These are phyloP conservation scores for Rutpela maculata DNA, from an alignment of 2,888 invertebrate species.

Conservation along the genomic window DNA sequence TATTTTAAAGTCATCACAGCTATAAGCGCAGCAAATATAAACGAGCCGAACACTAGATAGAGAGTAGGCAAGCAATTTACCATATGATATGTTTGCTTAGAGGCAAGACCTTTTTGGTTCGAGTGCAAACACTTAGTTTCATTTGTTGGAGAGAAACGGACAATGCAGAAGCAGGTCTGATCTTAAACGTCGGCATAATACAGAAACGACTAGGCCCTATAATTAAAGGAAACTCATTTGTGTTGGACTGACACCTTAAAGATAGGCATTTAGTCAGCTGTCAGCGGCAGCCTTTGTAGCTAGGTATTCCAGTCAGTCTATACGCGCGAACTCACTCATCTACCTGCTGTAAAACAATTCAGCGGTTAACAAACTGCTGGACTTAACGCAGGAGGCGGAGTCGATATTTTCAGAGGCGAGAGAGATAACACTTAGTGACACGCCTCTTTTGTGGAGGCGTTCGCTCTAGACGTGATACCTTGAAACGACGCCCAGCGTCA, in stretches of 20 bases:
- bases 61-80: conserved; percentile 74
- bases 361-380: conserved; percentile 73
- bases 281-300: conserved; percentile 74
- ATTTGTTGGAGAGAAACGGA: conserved; percentile 52
- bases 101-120: conserved; percentile 70
- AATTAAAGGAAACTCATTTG: conserved; percentile 75
- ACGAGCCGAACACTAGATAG: conserved; percentile 67
- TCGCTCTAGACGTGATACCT: conserved; percentile 60
- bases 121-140: conserved; percentile 5
- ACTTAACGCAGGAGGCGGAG: conserved; percentile 71
- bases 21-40: conserved; percentile 61
- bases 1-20: conserved; percentile 71
- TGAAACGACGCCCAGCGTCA: conserved; percentile 56
- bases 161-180: conserved; percentile 46
- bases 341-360: conserved; percentile 72
- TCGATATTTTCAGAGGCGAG: conserved; percentile 70
- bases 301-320: conserved; percentile 69
- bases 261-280: conserved; percentile 75
- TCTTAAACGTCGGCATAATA: conserved; percentile 66
- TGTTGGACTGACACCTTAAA: conserved; percentile 75
- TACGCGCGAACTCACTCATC: conserved; percentile 76
- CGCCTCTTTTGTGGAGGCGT: conserved; percentile 65
- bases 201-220: conserved; percentile 73
- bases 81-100: conserved; percentile 75
- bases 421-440: conserved; percentile 65